Evolutionary conservation across 2,113 vertebrate species (phyloP).

Genomic region (Delphinus delphis): DNA sequence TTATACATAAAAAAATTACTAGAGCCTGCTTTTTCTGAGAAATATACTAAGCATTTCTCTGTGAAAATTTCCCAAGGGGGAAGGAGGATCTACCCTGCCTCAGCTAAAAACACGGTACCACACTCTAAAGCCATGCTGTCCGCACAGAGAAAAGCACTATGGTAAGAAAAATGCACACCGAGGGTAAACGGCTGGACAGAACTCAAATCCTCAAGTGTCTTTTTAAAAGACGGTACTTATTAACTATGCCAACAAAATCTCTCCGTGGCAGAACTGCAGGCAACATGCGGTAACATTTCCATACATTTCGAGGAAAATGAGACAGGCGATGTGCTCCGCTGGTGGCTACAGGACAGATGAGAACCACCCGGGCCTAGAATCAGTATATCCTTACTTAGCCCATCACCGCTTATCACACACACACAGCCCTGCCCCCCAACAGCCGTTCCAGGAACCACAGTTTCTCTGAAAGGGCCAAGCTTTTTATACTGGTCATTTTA

Average conservation of each 20-base stretch:
- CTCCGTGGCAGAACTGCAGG: not conserved
- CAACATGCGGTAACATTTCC: not conserved
- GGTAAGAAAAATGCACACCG: not conserved
- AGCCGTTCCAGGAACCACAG: not conserved
- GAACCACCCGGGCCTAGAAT: not conserved
- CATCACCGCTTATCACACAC: not conserved
- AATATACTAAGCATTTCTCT: not conserved
- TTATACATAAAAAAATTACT: not conserved
- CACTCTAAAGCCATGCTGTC: not conserved
- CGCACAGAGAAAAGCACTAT: not conserved
- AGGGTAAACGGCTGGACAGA: not conserved
- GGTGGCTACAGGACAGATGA: too few species aligned
- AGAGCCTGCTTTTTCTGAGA: not conserved
- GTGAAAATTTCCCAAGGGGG: not conserved
- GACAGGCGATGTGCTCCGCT: fast-evolving
- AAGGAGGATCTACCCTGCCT: not conserved
- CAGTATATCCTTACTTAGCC: fast-evolving
- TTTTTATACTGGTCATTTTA: not conserved
- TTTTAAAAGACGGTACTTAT: not conserved
- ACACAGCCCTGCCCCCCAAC: too few species aligned
- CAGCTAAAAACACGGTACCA: not conserved
- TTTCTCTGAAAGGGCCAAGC: not conserved
- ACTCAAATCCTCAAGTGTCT: not conserved
- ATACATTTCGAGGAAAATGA: not conserved
- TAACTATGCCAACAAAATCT: not conserved